These are phyloP conservation scores for Antennarius striatus DNA, from an alignment of 2,113 vertebrate genomes.

Conservation along the genomic window DNA sequence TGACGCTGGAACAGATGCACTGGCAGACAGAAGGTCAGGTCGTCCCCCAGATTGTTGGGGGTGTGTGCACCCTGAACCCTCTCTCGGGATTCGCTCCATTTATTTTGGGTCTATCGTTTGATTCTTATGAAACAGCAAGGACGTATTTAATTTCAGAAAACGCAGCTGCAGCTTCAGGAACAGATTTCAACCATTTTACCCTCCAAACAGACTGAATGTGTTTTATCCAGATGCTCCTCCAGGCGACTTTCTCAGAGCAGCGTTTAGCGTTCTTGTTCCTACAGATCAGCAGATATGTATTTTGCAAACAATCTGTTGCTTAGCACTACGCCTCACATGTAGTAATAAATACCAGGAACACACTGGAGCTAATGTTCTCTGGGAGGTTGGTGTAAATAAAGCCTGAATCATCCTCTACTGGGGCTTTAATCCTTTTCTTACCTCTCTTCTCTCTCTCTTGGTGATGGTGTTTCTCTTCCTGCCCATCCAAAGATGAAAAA, in stretches of 20 bases:
- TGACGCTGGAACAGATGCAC: no score
- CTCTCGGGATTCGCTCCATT: no score
- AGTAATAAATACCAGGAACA: no score
- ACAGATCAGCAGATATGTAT: neutral
- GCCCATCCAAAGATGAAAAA: conserved; percentile 76
- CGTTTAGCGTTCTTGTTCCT: neutral
- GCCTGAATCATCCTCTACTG: no score
- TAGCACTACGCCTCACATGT: neutral
- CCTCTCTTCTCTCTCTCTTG: conserved; percentile 2
- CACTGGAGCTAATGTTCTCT: no score
- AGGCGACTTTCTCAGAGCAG: neutral
- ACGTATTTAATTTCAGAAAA: neutral
- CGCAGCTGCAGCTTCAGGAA: neutral
- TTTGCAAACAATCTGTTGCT: neutral
- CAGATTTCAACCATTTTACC: neutral
- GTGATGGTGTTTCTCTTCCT: conserved; percentile 43
- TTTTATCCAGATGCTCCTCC: neutral
- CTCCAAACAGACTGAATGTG: neutral
- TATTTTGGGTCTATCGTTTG: no score
- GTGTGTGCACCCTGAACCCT: no score
- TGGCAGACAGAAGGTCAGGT: no score
- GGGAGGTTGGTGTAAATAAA: no score
- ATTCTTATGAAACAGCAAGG: no score
- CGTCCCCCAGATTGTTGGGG: no score
- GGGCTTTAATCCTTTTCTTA: neutral